Evolutionary conservation across 2,888 invertebrate species (phyloP), one percentile per base, ranked within the genome.

Genomic region (Chymomyza caudatula): DNA sequence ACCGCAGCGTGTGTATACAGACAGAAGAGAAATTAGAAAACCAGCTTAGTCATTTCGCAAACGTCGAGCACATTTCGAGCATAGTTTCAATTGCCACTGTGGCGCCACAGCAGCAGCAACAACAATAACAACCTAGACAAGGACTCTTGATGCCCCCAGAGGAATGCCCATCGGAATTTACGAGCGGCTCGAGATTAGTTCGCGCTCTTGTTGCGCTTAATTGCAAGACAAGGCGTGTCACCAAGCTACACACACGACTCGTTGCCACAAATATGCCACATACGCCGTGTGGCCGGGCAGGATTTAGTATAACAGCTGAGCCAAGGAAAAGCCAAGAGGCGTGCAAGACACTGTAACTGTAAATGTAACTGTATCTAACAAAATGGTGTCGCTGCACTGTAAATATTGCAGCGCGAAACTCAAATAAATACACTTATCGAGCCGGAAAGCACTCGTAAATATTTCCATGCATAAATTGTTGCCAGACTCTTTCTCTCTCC

Each of bases 181-280:
- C 83, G 82, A 82, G 83, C 56, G 82, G 73, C 85, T 75, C 71
- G 85, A 85, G 82, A 82, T 82, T 82, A 85, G 83, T 85, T 80
- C 81, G 66, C 69, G 54, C 67, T 78, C 20, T 20, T 76, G 66
- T 78, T 75, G 77, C 84, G 75, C 71, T 83, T 83, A 83, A 83
- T 83, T 83, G 82, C 84, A 75, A 77, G 72, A 58, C 65, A 53
- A 62, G 80, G 83, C 80, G 85, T 83, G 78, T 78, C 79, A 85
- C 69, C 77, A 85, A 73, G 76, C 65, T 64, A n/a, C 49, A 11
- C 29, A 25, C 4, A 19, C 47, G 23, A 52, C 66, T 17, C 22
- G 42, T 56, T 22, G 62, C 58, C 59, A 60, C 44, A 44, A 6
- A 42, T 63, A 78, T 78, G 64, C 65, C 78, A 73, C 76, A 77